Evolutionary conservation across 2,888 invertebrate genomes (phyloP).

Genomic region (Agrochola lychnidis): DNA sequence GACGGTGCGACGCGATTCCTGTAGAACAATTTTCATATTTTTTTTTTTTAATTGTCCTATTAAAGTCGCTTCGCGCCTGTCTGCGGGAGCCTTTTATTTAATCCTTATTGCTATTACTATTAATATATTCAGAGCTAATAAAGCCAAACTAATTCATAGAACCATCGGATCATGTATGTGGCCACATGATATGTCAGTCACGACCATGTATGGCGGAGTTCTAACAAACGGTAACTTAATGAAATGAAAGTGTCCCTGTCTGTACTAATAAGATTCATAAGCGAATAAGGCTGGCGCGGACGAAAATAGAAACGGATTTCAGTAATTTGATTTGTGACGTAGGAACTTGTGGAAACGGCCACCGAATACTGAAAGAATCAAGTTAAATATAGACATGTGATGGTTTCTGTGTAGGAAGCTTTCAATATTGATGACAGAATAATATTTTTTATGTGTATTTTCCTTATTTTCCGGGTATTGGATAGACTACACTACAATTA

Average conservation of each 20-base stretch:
- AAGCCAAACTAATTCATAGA: slow-evolving; percentile 4
- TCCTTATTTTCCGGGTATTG: slow-evolving; percentile 8
- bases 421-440: slow-evolving; percentile 3
- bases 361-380: slow-evolving; percentile 29
- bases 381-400: slow-evolving; percentile 18
- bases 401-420: not conserved
- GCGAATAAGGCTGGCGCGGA: slow-evolving; percentile 45
- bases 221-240: slow-evolving; percentile 33
- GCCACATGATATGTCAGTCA: slow-evolving; percentile 39
- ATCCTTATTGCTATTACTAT: not conserved
- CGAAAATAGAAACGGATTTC: slow-evolving; percentile 65
- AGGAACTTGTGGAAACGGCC: slow-evolving; percentile 43
- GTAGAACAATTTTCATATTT: too few species aligned
- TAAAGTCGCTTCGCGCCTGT: too few species aligned
- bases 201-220: slow-evolving; percentile 18
- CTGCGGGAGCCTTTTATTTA: not conserved
- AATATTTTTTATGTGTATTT: not conserved
- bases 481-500: slow-evolving; percentile 9
- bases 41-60: too few species aligned
- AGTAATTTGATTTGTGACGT: slow-evolving; percentile 68
- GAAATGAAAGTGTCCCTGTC: slow-evolving; percentile 55
- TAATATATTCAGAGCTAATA: not conserved
- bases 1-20: too few species aligned
- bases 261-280: slow-evolving; percentile 63
- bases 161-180: not conserved